Percentiles rank a stretch among this genome's conserved stretches.
Conservation (phyloP, 2,113 vertebrate genomes). For the Rhinichthys klamathensis region DNA sequence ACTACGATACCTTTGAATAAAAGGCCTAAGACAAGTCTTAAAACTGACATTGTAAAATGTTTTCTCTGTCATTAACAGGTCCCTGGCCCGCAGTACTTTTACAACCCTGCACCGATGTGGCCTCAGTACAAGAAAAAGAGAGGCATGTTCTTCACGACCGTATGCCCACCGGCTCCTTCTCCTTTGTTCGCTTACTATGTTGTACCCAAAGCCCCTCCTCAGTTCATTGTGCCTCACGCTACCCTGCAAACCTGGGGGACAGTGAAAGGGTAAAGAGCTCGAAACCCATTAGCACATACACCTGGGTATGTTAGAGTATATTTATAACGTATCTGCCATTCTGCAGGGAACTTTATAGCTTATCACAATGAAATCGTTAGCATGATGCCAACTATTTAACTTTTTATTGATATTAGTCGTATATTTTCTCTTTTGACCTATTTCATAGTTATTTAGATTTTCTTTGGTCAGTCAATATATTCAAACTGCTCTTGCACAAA, state of each 20-base stretch:
- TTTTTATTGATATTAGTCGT: background rate
- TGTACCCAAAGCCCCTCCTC: constrained; percentile 67
- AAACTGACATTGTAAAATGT: background rate
- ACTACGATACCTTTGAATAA: background rate
- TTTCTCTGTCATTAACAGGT: constrained; percentile 53
- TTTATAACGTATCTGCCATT: background rate
- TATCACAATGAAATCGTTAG: background rate
- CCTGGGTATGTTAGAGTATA: background rate
- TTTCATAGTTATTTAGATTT: background rate
- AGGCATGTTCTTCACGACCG: constrained; percentile 68
- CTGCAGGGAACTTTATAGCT: constrained; percentile 26
- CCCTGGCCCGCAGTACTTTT: constrained; percentile 69
- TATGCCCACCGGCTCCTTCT: constrained; percentile 62
- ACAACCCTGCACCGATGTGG: constrained; percentile 72
- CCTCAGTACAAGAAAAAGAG: constrained; percentile 69
- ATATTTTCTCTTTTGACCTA: background rate
- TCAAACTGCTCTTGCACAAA: constrained; percentile 1
- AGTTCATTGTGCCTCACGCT: constrained; percentile 77
- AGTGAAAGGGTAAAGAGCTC: constrained; percentile 59
- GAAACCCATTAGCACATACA: background rate
- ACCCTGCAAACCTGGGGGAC: constrained; percentile 68
- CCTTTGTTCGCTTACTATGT: constrained; percentile 74
- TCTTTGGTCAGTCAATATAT: background rate
- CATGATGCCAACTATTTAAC: background rate
- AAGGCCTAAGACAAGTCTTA: background rate